Evolutionary conservation across 2,888 invertebrate genomes (phyloP).

Genomic region (Rotaria magnacalcarata): DNA sequence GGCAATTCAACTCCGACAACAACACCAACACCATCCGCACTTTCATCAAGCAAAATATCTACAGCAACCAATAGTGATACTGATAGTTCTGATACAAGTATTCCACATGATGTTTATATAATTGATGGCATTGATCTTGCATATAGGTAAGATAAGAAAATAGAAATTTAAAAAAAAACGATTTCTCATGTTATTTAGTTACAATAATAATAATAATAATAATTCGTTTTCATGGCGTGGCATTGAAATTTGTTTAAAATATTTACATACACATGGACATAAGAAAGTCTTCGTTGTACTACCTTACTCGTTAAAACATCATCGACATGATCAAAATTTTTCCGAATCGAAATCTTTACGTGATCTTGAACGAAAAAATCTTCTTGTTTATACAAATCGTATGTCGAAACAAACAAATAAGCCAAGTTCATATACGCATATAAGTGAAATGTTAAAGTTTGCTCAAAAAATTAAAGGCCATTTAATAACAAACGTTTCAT

Average conservation of each 20-base stretch:
- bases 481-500: constrained; percentile 35
- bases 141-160: neutral
- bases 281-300: constrained; percentile 24
- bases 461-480: constrained; percentile 11
- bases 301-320: constrained; percentile 33
- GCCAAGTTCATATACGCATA: neutral
- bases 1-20: neutral
- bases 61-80: neutral
- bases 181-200: neutral
- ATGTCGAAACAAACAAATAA: constrained; percentile 16
- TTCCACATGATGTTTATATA: constrained; percentile 23
- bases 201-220: neutral
- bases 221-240: constrained; percentile 15
- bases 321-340: constrained; percentile 12
- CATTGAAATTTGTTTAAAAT: constrained; percentile 23
- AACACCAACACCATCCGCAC: too few relatives aligned
- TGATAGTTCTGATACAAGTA: neutral
- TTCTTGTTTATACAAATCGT: constrained; percentile 33
- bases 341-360: neutral
- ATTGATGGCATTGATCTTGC: constrained; percentile 30
- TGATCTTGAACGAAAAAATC: constrained; percentile 9
- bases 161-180: neutral
- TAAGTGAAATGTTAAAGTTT: constrained; percentile 34
- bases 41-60: neutral
- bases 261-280: constrained; percentile 33